These are phyloP conservation scores for Ariolimax columbianus DNA, from an alignment of 2,888 invertebrate species.

Conservation along the genomic window DNA sequence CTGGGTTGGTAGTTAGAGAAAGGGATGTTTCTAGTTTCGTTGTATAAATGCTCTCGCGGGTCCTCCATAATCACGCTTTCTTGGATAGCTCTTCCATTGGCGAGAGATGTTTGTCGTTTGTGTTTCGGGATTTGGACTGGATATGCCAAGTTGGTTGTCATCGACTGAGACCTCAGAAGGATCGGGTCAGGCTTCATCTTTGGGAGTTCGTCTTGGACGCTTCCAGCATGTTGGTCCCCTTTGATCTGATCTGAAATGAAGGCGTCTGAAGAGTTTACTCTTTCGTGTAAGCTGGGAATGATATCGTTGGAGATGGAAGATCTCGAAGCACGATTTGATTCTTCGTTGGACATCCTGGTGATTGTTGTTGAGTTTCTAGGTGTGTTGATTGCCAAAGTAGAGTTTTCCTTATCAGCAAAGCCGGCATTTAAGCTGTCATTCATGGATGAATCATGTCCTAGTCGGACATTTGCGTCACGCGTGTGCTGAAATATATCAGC, in stretches of 20 bases:
- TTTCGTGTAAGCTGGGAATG: background rate
- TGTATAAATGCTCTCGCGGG: conserved; percentile 64
- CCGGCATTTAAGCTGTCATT: background rate
- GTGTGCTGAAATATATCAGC: conserved; percentile 62
- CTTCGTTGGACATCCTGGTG: background rate
- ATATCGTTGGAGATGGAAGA: background rate
- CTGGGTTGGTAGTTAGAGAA: conserved; percentile 61
- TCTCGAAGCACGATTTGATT: background rate
- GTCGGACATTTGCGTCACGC: conserved; percentile 11
- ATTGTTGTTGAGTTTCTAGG: background rate
- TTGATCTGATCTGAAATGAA: background rate
- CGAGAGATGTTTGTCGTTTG: conserved; percentile 64
- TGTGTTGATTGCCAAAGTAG: background rate
- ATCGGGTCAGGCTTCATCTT: background rate
- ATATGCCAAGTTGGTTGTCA: background rate
- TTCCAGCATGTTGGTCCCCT: background rate
- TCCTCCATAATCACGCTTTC: conserved; percentile 69
- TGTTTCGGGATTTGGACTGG: conserved; percentile 51
- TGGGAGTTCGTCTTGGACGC: background rate
- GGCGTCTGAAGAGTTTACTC: background rate
- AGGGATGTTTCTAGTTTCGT: conserved; percentile 58
- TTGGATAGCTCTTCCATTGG: conserved; percentile 57
- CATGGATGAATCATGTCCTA: background rate
- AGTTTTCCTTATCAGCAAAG: conserved; percentile 31
- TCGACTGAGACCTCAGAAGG: conserved; percentile 6